phyloP scores from a whole-genome alignment of 2,888 invertebrate genomes.

The Athalia rosae region DNA sequence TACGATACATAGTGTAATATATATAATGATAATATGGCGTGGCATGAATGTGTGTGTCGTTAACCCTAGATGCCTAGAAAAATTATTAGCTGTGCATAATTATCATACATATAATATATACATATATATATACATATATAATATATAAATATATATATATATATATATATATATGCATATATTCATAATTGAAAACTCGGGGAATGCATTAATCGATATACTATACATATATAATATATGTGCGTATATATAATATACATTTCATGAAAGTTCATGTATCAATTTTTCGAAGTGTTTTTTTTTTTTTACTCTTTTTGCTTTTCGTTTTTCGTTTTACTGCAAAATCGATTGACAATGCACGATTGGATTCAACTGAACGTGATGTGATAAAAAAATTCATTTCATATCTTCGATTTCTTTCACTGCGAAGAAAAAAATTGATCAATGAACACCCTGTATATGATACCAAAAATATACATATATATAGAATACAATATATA shows the following conservation, averaged over 20 bases:
- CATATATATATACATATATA: conserved; percentile 10
- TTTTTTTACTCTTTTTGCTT: not conserved
- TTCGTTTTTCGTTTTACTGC: conserved; percentile 21
- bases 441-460: conserved; percentile 4
- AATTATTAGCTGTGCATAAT: conserved; percentile 36
- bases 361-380: too few species aligned
- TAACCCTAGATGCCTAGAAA: conserved; percentile 41
- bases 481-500: not conserved
- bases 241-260: conserved; percentile 27
- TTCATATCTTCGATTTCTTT: not conserved
- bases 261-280: not conserved
- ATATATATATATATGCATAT: conserved; percentile 50
- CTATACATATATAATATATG: conserved; percentile 51
- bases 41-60: conserved; percentile 43
- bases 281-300: not conserved
- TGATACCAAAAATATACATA: not conserved
- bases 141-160: conserved; percentile 12
- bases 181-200: not conserved
- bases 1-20: not conserved
- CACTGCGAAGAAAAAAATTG: conserved; percentile 1
- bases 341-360: not conserved
- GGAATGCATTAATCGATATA: conserved; percentile 24
- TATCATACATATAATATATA: not conserved
- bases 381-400: conserved; percentile 17
- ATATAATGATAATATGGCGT: conserved; percentile 25